Percentiles rank a stretch among this genome's conserved stretches.
Evolutionary conservation across 2,888 invertebrate genomes (phyloP).

Genomic region (Trachelus stipa): DNA sequence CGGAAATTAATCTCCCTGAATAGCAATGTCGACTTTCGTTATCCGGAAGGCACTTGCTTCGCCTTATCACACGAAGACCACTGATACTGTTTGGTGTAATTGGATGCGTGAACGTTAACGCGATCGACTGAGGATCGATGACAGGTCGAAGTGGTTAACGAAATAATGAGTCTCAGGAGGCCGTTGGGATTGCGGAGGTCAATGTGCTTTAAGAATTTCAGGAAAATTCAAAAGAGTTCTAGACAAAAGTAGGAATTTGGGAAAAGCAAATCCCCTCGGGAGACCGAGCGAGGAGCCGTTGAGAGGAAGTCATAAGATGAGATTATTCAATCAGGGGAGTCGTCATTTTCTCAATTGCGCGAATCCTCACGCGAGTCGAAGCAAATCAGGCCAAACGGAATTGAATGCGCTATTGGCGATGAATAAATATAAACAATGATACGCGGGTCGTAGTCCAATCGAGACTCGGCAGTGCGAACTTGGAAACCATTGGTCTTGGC

Average conservation of each 20-base stretch:
- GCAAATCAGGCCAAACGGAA: not conserved
- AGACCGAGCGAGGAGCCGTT: no score
- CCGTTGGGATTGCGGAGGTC: no score
- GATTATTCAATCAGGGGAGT: not conserved
- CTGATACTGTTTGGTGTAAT: not conserved
- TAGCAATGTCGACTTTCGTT: not conserved
- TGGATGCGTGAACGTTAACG: not conserved
- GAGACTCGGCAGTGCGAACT: constrained; percentile 11
- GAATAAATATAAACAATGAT: not conserved
- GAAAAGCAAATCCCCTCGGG: no score
- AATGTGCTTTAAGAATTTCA: no score
- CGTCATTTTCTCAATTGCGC: not conserved
- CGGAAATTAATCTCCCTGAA: constrained; percentile 12
- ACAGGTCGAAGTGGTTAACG: no score
- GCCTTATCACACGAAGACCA: not conserved
- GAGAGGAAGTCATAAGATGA: not conserved
- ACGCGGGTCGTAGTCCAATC: not conserved
- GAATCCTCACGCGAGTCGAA: not conserved
- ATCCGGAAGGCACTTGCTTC: not conserved
- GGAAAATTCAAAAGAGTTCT: constrained; percentile 4
- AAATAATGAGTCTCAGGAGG: no score
- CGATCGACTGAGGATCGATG: not conserved
- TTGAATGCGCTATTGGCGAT: not conserved
- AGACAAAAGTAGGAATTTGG: not conserved
- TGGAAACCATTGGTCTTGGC: constrained; percentile 5